Evolutionary conservation across 2,113 vertebrate species (phyloP), one percentile per base, ranked within the genome.

Genomic region (Baryphthengus martii): DNA sequence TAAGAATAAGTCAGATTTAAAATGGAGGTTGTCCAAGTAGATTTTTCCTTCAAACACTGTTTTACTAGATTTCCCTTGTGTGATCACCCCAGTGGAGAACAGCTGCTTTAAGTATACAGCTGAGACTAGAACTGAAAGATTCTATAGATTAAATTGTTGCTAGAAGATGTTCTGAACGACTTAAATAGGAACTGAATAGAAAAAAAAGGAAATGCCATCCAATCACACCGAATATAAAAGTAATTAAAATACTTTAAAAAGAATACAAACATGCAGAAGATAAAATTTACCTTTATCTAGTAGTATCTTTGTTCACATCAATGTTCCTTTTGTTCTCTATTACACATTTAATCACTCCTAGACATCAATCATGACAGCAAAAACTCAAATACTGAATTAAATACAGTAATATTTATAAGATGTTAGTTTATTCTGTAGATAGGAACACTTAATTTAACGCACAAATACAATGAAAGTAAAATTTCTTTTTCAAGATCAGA

Each of bases 281-380:
- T 87, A 85, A 97, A 93, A 73, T 96, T 96, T 95, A 94, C 63
- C 74, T 97, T 97, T 95, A 95, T 94, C 90, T 94, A 88, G 53
- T 37, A 79, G 79, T 94, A 94, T 94, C 91, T 97, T 97, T 96
- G 85, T 96, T 97, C 91, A 90, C 35, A 95, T 97, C 89, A 91
- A 21, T 96, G 88, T 98, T 97, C 84, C 88, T 95, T 98, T 97
- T 97, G 93, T 97, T 93, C 75, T 88, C 29, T 86, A 61, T 91
- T 96, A 94, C 88, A 95, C 35, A 90, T 91, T 97, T 97, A 98
- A 96, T 97, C 95, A 95, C 84, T 95, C 76, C 87, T 91, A 90
- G 91, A 89, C 67, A 96, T 97, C 90, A 96, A 97, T 72, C 76
- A 55, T 82, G 96, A 97, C 76, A 95, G 52, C 39, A 95, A 90